Base-by-base conservation (phyloP, 92 coral and sea anemone species). In the Blastomussa wellsi region DNA sequence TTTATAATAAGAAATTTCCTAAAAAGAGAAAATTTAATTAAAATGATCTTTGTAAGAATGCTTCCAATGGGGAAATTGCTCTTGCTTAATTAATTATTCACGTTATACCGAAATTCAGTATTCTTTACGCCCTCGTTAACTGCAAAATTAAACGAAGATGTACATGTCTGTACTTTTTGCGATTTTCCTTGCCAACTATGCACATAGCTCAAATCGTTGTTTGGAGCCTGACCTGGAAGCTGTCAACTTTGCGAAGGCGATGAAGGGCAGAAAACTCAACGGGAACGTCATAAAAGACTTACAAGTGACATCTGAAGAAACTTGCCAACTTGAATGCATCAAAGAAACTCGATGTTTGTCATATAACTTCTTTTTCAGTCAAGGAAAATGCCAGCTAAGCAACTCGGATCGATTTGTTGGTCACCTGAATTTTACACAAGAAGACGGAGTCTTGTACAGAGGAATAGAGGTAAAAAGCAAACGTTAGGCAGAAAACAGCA, bases 401-500 rank as follows among this genome's bases (percentile, higher is more conserved):
- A 2, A 47, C 13, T 32, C 77, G 14, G 77, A 81, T 48, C 65
- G 76, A 6, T 81, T 81, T 35, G 37, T 69, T 35, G 51, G 77
- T 12, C 22, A 52, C 49, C 0, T 16, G 47, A 81, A 69, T 49
- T 81, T 81, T 20, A 81, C 52, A 41, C 13, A 44, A 8, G 82
- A 78, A 12, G 33, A 60, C 24, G 72, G 38, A 3, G 69, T 13
- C 0, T 29, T 60, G 0, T 78, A 78, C 52, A 38, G 82, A 38
- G 82, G 82, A 59, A 78, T 78, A 78, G 55, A 78, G 82, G 82
- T 78, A 38, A 78, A 14, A 19, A 44, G 7, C n/a, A n/a, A n/a
- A 8, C 12, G 7, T 8, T 8, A 44, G 12, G 11, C 49, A 44
- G 49, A 44, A 44, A 44, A 44, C 6, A n/a, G 44, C 6, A 44